phyloP scores from a whole-genome alignment of 2,113 vertebrate genomes.

The Pristiophorus japonicus region DNA sequence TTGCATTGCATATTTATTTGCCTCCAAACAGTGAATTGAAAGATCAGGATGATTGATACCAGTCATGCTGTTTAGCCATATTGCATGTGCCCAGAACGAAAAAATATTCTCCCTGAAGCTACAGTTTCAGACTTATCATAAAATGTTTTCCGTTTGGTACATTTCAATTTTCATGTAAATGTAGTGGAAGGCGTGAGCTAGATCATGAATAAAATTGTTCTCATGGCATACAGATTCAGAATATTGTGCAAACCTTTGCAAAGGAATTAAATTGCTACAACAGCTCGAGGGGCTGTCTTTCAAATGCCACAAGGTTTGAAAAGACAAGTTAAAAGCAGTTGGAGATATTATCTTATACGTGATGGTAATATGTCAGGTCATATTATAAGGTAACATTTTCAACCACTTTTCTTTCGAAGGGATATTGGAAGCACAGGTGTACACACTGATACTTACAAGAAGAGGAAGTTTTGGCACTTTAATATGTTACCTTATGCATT shows the following conservation, averaged over 20 bases:
- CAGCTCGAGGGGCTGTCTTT: background rate
- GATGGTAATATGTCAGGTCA: background rate
- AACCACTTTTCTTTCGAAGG: background rate
- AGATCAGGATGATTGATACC: background rate
- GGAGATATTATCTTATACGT: background rate
- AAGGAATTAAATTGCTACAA: background rate
- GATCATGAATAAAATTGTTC: slow-evolving; percentile 1
- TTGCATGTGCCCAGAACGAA: background rate
- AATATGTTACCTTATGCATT: background rate
- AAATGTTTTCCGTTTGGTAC: background rate
- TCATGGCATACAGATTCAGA: background rate
- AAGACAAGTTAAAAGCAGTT: background rate
- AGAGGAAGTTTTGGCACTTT: background rate
- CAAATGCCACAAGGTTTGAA: background rate
- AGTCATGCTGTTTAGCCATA: background rate
- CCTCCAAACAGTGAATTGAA: too few relatives aligned
- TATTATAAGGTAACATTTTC: background rate
- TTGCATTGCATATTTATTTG: background rate
- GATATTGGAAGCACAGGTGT: background rate
- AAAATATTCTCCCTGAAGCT: background rate
- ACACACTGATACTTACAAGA: background rate
- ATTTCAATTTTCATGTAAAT: background rate
- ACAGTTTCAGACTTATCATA: background rate
- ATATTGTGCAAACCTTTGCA: background rate
- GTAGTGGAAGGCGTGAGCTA: background rate